A percentile compares a stretch with the other conserved stretches of the same genome.
Conservation (phyloP, 1,140 invertebrate genomes). For the Drosophila guanche region DNA sequence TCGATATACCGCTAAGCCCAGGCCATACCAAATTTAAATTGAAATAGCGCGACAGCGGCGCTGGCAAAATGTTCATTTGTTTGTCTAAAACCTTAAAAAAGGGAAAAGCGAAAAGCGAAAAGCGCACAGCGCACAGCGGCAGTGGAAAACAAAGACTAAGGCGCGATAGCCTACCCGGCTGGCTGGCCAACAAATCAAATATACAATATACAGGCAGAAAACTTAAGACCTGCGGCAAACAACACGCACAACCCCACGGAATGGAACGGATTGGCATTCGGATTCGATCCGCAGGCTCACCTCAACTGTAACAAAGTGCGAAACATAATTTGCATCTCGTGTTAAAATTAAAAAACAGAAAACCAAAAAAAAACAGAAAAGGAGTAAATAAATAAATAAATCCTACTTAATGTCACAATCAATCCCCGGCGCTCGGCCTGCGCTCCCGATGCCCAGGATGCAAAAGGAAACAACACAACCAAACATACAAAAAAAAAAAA, state of each 20-base stretch:
- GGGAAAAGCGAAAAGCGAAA: constrained; percentile 3
- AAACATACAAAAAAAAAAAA: not conserved
- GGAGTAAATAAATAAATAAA: constrained; percentile 83
- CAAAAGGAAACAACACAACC: too few species aligned
- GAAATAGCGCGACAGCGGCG: constrained; percentile 10
- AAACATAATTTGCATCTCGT: constrained; percentile 75
- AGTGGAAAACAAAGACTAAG: not conserved
- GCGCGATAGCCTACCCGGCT: not conserved
- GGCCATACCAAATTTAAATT: constrained; percentile 38
- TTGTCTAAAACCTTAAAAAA: constrained; percentile 63
- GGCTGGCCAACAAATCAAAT: constrained; percentile 42
- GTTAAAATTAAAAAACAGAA: constrained; percentile 47
- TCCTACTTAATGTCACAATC: constrained; percentile 83
- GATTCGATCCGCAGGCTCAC: constrained; percentile 22
- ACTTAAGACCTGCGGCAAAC: constrained; percentile 48
- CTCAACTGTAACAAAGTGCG: constrained; percentile 62
- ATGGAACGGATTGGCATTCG: not conserved
- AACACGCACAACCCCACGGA: constrained; percentile 22
- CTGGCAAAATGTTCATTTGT: constrained; percentile 46
- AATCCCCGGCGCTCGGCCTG: constrained; percentile 40
- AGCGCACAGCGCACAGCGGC: constrained; percentile 2
- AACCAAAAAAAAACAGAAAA: constrained; percentile 29
- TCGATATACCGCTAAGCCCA: constrained; percentile 41
- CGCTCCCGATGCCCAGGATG: not conserved
- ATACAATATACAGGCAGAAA: constrained; percentile 23